Base-by-base conservation (phyloP, 37 sponge, comb jelly and placozoan genomes). In the Tethya wilhelma region DNA sequence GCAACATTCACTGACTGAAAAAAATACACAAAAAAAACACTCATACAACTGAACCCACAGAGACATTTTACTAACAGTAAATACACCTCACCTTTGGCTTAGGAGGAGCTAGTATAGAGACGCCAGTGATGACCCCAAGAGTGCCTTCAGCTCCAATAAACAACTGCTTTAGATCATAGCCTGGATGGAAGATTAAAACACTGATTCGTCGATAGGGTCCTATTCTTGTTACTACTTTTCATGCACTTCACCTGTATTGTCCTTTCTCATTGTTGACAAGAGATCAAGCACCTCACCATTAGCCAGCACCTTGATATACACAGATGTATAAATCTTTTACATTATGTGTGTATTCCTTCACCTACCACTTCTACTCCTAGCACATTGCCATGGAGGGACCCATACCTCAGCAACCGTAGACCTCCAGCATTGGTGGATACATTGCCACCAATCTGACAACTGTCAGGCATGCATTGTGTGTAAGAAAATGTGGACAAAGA, bases 111-210 rank as follows among this genome's bases (percentile, higher is more conserved):
- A 92, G 86, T 22, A 98, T 79, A 0, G 94, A 80, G 26, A 98
- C 86, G 19, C 84, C 87, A 41, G 99, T 96, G 36, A 98, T 69
- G 9, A 98, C 78, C 0, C 99, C 99, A 22, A 98, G 89, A 9
- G 99, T 98, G 2, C 99, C 99, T 63, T 98, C 99, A 33, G 88
- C 77, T 29, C 99, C 99, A 71, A 98, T 96, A 78, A 98, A 96
- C 70, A 98, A 77, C 91, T 98, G 99, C 84, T 98, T 98, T 38
- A 98, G 38, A 44, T 98, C 99, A 84, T 96, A 98, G 7, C 97
- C 96, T 86, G 55, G 22, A 37, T n/a, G n/a, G n/a, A n/a, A n/a
- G n/a, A n/a, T n/a, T n/a, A n/a, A n/a, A n/a, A n/a, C n/a, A n/a
- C n/a, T 49, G 14, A 49, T 49, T 49, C 14, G 53, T 14, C 14